Conservation (phyloP, 1,140 invertebrate species). For the Hestina assimilis region DNA sequence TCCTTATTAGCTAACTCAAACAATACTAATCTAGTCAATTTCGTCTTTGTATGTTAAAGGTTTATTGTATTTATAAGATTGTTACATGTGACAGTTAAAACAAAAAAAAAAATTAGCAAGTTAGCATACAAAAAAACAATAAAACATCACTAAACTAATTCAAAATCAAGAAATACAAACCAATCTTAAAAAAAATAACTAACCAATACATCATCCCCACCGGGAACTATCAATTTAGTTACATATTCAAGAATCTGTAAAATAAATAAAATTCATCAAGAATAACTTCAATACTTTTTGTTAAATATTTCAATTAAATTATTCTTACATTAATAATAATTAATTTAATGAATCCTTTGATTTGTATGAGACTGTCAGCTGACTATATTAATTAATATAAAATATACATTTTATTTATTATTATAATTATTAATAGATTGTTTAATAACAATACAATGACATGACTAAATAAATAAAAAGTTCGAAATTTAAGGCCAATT, state of each 20-base stretch:
- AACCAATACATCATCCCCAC: conserved; percentile 57
- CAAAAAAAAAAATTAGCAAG: conserved; percentile 10
- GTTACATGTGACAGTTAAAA: not conserved
- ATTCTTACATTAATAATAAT: not conserved
- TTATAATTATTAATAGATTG: too few relatives aligned
- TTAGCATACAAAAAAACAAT: conserved; percentile 24
- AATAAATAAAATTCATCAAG: conserved; percentile 33
- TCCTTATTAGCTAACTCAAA: too few relatives aligned
- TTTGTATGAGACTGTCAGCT: too few relatives aligned
- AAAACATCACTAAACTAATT: conserved; percentile 22
- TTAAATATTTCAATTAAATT: not conserved
- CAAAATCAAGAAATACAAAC: conserved; percentile 25
- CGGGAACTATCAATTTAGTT: conserved; percentile 60
- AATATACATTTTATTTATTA: not conserved
- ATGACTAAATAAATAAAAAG: too few relatives aligned
- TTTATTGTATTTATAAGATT: not conserved
- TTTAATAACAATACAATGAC: too few relatives aligned
- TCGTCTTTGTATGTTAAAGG: too few relatives aligned
- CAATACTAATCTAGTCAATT: too few relatives aligned
- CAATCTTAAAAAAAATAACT: conserved; percentile 41
- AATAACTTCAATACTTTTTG: not conserved
- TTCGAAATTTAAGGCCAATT: too few relatives aligned
- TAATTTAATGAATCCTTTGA: too few relatives aligned
- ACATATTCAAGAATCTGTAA: conserved; percentile 72
- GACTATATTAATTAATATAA: too few relatives aligned